Percentiles rank a stretch among this genome's conserved stretches.
Evolutionary conservation across 2,113 vertebrate genomes (phyloP).

Genomic region (Malaclemys terrapin): DNA sequence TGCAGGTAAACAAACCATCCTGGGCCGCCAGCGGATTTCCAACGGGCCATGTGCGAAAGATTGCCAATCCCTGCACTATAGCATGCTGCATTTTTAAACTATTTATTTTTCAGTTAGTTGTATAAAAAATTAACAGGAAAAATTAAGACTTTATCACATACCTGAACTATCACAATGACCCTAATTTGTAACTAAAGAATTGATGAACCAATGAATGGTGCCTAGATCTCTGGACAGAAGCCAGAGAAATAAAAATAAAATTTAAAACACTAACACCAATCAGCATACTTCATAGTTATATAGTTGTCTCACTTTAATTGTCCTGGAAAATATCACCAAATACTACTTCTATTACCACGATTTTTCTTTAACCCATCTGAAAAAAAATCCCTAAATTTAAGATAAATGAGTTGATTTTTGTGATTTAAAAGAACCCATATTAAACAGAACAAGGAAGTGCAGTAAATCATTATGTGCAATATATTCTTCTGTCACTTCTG

Average conservation of each 20-base stretch:
- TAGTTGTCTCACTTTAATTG: accelerated
- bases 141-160: neutral
- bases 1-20: too few relatives aligned
- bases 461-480: neutral
- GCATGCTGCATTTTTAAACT: neutral
- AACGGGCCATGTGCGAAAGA: too few relatives aligned
- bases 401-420: neutral
- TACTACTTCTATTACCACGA: neutral
- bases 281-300: accelerated
- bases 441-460: neutral
- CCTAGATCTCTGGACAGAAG: neutral
- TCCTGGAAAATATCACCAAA: neutral
- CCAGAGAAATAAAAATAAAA: neutral
- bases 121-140: neutral
- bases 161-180: neutral
- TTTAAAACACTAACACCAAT: neutral
- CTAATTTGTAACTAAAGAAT: neutral
- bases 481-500: neutral
- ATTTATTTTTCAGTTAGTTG: too few relatives aligned
- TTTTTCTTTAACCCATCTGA: neutral
- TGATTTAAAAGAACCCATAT: neutral
- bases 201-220: neutral
- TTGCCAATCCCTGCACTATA: neutral
- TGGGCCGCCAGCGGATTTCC: too few relatives aligned
- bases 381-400: neutral